These are phyloP conservation scores for Peucedramus taeniatus DNA, from an alignment of 2,113 vertebrate species.

Conservation along the genomic window DNA sequence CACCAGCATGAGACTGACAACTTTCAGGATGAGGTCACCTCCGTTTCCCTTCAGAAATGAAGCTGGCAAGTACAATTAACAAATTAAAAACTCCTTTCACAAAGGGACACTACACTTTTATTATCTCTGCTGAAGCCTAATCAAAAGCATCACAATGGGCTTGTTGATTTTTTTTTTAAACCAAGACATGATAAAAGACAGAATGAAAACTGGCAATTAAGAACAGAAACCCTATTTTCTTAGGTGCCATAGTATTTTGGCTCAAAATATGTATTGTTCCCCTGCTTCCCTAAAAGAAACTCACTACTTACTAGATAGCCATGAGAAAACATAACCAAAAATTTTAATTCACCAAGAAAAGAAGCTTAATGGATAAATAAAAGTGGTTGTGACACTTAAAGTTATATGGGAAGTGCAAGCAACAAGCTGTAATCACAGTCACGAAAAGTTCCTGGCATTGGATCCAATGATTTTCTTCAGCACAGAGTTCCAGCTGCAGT, in stretches of 20 bases:
- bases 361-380: neutral
- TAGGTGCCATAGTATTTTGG: neutral
- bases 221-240: neutral
- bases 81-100: constrained; percentile 55
- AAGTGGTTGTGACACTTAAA: neutral
- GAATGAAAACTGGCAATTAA: neutral
- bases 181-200: neutral
- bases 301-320: neutral
- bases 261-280: neutral
- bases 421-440: neutral
- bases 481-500: neutral
- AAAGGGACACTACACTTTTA: constrained; percentile 44
- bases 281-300: neutral
- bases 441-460: neutral
- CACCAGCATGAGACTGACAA: constrained; percentile 5
- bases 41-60: neutral
- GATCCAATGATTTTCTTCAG: neutral
- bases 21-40: constrained; percentile 47
- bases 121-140: constrained; percentile 21
- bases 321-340: neutral
- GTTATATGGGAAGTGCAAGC: neutral
- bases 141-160: neutral
- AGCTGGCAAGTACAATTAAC: constrained; percentile 21
- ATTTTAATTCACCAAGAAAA: neutral
- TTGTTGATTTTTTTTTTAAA: neutral